Evolutionary conservation across 2,888 invertebrate species (phyloP).

Genomic region (Alloplasta piceator): DNA sequence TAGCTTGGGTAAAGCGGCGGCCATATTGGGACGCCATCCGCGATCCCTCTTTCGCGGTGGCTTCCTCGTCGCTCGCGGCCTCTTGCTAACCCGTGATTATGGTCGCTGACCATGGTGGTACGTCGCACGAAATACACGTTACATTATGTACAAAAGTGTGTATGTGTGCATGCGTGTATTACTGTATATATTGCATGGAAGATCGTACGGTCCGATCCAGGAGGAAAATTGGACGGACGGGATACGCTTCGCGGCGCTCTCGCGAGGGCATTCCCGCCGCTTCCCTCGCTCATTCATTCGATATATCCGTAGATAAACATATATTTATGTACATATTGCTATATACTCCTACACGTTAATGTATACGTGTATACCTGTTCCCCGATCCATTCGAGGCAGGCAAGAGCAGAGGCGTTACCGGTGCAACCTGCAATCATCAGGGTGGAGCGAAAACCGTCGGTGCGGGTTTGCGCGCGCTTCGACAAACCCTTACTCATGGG

Average conservation of each 20-base stretch:
- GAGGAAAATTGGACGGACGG: slow-evolving; percentile 66
- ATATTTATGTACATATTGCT: background rate
- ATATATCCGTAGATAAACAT: slow-evolving; percentile 10
- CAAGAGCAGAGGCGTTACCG: slow-evolving; percentile 78
- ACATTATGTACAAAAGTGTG: background rate
- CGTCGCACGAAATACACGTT: slow-evolving; percentile 29
- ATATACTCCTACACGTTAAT: background rate
- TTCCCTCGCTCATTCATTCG: slow-evolving; percentile 46
- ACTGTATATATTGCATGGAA: slow-evolving; percentile 15
- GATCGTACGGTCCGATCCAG: slow-evolving; percentile 44
- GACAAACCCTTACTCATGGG: slow-evolving; percentile 44
- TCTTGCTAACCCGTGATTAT: slow-evolving; percentile 80
- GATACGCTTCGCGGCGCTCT: slow-evolving; percentile 61
- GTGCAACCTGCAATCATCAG: slow-evolving; percentile 83
- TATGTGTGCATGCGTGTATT: slow-evolving; percentile 21
- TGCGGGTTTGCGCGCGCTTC: slow-evolving; percentile 54
- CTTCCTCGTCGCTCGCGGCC: slow-evolving; percentile 67
- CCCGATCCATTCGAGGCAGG: slow-evolving; percentile 50
- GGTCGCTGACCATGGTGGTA: slow-evolving; percentile 72
- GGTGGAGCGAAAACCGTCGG: slow-evolving; percentile 78
- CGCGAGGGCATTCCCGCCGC: slow-evolving; percentile 59
- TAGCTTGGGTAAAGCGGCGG: slow-evolving; percentile 69
- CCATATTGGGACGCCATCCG: slow-evolving; percentile 78
- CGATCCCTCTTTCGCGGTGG: slow-evolving; percentile 66
- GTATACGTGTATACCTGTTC: slow-evolving; percentile 41